A percentile compares a stretch with the other conserved stretches of the same genome.
These are phyloP conservation scores for Orthonevra nobilis DNA, from an alignment of 2,888 invertebrate species.

Conservation along the genomic window DNA sequence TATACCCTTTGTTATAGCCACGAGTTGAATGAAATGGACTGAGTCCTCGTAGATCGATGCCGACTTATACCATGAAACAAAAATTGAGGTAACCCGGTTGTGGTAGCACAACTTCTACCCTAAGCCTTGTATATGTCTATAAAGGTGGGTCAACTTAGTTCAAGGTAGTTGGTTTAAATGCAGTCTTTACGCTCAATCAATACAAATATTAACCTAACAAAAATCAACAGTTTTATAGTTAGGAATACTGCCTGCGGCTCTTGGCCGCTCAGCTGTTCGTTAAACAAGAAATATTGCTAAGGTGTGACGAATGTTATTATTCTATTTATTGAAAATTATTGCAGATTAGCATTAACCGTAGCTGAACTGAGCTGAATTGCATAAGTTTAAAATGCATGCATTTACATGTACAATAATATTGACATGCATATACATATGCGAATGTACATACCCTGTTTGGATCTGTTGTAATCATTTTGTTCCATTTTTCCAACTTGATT, in stretches of 20 bases:
- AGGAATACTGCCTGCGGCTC: too few species aligned
- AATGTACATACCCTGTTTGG: conserved; percentile 72
- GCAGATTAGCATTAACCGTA: too few species aligned
- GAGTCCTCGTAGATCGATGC: background rate
- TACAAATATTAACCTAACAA: background rate
- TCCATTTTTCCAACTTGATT: conserved; percentile 75
- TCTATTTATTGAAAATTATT: too few species aligned
- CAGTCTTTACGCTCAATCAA: background rate
- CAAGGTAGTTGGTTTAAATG: background rate
- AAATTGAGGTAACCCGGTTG: conserved; percentile 30
- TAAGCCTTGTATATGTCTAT: background rate
- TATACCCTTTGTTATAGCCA: background rate
- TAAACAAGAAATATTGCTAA: too few species aligned
- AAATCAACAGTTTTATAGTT: too few species aligned
- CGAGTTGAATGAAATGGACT: conserved; percentile 7
- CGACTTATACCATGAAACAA: conserved; percentile 9
- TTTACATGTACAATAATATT: too few species aligned
- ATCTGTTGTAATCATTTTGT: conserved; percentile 73
- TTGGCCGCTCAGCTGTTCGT: too few species aligned
- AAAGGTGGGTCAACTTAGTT: conserved; percentile 14
- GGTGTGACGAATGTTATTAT: too few species aligned
- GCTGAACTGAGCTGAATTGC: too few species aligned
- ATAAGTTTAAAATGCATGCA: too few species aligned
- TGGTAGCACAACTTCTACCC: background rate
- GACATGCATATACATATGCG: too few species aligned